Evolutionary conservation across 1,140 invertebrate species (phyloP).

Genomic region (Antheraea mylitta): DNA sequence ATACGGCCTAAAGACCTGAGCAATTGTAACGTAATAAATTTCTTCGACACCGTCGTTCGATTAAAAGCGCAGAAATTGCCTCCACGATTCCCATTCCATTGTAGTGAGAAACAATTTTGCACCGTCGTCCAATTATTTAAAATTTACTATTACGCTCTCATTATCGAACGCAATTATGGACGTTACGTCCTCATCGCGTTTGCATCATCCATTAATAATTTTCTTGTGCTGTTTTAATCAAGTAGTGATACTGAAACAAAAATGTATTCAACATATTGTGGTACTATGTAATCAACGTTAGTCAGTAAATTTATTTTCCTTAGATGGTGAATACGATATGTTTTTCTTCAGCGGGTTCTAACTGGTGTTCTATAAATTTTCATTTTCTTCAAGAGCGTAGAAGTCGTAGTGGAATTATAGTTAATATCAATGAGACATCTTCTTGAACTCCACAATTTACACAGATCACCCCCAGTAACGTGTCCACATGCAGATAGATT

Average conservation of each 20-base stretch:
- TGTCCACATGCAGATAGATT: too few species aligned
- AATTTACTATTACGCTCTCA: slow-evolving; percentile 20
- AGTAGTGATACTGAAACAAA: neutral
- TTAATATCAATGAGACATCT: too few species aligned
- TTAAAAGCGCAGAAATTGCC: neutral
- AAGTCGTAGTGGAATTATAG: too few species aligned
- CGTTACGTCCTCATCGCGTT: neutral
- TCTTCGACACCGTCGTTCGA: neutral
- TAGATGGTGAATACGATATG: neutral
- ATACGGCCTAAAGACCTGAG: neutral
- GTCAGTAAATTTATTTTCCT: too few species aligned
- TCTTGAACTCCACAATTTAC: too few species aligned
- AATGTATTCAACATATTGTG: neutral
- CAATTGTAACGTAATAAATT: neutral
- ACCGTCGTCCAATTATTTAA: slow-evolving; percentile 26
- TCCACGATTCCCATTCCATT: slow-evolving; percentile 1
- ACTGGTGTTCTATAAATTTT: too few species aligned
- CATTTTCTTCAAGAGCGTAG: too few species aligned
- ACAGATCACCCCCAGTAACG: too few species aligned
- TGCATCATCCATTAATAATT: neutral
- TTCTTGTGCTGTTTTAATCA: neutral
- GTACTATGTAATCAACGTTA: too few species aligned
- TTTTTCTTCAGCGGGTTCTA: too few species aligned
- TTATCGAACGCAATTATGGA: neutral
- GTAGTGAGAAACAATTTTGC: slow-evolving; percentile 16